phyloP scores from a whole-genome alignment of 2,797 vertebrate genomes.

The Falco concolor region DNA sequence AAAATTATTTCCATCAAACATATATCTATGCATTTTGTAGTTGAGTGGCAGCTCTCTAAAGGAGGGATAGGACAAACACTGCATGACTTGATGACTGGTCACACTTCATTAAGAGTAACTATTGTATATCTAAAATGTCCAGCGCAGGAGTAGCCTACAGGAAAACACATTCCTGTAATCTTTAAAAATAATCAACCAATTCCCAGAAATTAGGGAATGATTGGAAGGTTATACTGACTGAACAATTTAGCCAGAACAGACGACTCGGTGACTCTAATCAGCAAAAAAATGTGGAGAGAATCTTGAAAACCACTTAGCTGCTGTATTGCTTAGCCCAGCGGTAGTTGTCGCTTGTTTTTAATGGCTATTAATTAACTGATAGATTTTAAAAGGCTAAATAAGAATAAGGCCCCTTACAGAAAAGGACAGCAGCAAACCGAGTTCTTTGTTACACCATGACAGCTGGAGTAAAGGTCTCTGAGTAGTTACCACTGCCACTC shows the following conservation, averaged over 20 bases:
- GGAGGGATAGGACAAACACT: neutral
- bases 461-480: neutral
- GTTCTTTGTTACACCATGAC: neutral
- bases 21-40: neutral
- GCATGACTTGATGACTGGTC: neutral
- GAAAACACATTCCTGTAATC: neutral
- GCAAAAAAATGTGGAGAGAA: neutral
- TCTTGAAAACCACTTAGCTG: slow-evolving; percentile 33
- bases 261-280: slow-evolving; percentile 35
- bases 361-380: neutral
- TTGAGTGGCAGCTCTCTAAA: neutral
- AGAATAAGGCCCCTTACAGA: neutral
- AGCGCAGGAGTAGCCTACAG: neutral
- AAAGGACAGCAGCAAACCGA: rapidly evolving
- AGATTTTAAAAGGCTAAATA: neutral
- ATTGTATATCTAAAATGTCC: neutral
- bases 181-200: slow-evolving; percentile 23
- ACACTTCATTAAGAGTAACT: neutral
- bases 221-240: neutral
- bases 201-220: slow-evolving; percentile 47
- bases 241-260: neutral
- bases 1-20: neutral
- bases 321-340: neutral
- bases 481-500: rapidly evolving
- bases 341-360: neutral